These are phyloP conservation scores for Chionoecetes opilio DNA, from an alignment of 1,140 invertebrate genomes.

Conservation along the genomic window DNA sequence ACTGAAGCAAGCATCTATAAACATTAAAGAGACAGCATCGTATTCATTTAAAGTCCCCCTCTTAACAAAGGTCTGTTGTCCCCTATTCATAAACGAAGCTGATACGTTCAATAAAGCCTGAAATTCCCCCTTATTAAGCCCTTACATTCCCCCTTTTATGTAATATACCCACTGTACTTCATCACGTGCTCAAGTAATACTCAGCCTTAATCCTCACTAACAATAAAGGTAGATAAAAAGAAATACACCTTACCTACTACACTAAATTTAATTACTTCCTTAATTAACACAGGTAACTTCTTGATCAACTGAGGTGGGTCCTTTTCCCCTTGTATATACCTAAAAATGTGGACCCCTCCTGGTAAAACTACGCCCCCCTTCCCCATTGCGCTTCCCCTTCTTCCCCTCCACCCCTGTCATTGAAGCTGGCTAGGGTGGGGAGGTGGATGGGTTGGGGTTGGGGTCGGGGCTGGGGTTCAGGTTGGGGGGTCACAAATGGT, in stretches of 20 bases:
- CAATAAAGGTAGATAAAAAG: neutral
- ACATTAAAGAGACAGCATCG: neutral
- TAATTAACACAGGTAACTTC: neutral
- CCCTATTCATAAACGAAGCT: conserved; percentile 14
- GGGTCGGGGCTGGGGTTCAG: no score
- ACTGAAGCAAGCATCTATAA: neutral
- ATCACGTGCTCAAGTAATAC: neutral
- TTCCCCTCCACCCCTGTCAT: neutral
- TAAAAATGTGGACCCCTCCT: neutral
- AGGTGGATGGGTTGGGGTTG: neutral
- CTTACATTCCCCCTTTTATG: neutral
- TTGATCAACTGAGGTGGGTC: neutral
- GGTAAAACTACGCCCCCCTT: neutral
- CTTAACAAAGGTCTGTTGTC: conserved; percentile 6
- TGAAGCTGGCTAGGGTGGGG: neutral
- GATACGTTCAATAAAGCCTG: neutral
- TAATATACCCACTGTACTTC: neutral
- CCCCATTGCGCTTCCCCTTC: neutral
- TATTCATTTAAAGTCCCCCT: conserved; percentile 3
- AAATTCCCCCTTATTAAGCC: neutral
- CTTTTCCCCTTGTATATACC: neutral
- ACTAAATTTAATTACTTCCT: conserved; percentile 5
- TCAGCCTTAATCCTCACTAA: neutral
- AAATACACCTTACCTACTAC: neutral
- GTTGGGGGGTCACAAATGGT: conserved; percentile 52